A percentile compares a stretch with the other conserved stretches of the same genome.
Evolutionary conservation across 1,140 invertebrate species (phyloP).

Genomic region (Drosophila obscura): DNA sequence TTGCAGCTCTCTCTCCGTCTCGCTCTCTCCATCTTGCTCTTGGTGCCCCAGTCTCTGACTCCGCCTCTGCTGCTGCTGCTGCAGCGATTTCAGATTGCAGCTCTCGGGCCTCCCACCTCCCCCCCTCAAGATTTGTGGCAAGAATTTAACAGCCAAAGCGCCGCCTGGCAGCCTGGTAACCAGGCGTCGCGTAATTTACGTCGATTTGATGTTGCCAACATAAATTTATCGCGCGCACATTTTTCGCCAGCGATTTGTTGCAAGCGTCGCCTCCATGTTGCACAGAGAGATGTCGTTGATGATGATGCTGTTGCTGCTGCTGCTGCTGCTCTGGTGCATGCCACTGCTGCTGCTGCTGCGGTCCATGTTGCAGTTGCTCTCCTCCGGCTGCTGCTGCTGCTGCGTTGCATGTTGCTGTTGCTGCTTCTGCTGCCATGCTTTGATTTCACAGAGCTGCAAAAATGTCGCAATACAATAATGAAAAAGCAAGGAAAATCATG

Average conservation of each 20-base stretch:
- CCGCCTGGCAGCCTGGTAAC: slow-evolving; percentile 61
- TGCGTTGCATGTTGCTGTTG: slow-evolving; percentile 47
- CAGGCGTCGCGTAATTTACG: slow-evolving; percentile 77
- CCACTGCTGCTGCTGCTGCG: slow-evolving; percentile 4
- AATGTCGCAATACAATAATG: slow-evolving; percentile 81
- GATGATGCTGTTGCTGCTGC: slow-evolving; percentile 46
- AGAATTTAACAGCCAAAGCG: slow-evolving; percentile 81
- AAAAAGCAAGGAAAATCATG: slow-evolving; percentile 79
- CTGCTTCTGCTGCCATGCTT: slow-evolving; percentile 58
- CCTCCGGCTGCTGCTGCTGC: slow-evolving; percentile 27
- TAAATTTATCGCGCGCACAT: slow-evolving; percentile 79
- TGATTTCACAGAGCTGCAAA: slow-evolving; percentile 78
- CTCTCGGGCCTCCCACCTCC: slow-evolving; percentile 12
- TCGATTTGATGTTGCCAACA: slow-evolving; percentile 80
- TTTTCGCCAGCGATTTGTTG: slow-evolving; percentile 75
- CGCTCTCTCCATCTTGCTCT: background rate
- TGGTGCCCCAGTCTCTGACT: slow-evolving; percentile 29
- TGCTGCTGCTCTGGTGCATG: background rate
- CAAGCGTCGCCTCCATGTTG: slow-evolving; percentile 59
- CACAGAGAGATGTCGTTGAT: slow-evolving; percentile 46
- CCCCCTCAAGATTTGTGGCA: slow-evolving; percentile 24
- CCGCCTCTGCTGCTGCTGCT: slow-evolving; percentile 23
- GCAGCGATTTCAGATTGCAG: slow-evolving; percentile 40
- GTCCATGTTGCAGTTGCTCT: too few relatives aligned
- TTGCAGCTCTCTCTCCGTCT: slow-evolving; percentile 43